Evolutionary conservation across 2,113 vertebrate genomes (phyloP).

Genomic region (Pleuronectes platessa): DNA sequence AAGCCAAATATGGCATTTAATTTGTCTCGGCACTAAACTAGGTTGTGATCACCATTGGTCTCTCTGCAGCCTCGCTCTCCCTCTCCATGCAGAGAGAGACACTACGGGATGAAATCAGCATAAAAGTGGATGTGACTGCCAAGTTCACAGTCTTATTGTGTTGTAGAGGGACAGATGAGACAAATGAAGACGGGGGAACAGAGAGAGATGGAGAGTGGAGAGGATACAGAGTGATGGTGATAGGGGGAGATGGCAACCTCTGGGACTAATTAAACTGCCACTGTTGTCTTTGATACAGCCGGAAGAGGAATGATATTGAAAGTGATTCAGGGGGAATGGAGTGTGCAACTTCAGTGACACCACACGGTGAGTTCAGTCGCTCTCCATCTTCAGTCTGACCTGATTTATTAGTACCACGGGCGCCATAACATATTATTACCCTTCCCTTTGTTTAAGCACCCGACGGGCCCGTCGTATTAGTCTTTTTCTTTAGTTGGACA

Average conservation of each 20-base stretch:
- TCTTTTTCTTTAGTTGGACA: background rate
- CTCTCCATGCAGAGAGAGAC: slow-evolving; percentile 35
- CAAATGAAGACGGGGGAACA: slow-evolving; percentile 28
- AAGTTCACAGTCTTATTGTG: slow-evolving; percentile 58
- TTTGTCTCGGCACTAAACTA: slow-evolving; percentile 53
- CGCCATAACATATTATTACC: slow-evolving; percentile 14
- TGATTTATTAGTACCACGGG: slow-evolving; percentile 5
- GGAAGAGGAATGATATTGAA: slow-evolving; percentile 47
- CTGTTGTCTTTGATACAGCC: slow-evolving; percentile 54
- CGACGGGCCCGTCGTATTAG: background rate
- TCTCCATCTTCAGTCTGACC: background rate
- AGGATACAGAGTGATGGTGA: slow-evolving; percentile 38
- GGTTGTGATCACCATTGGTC: slow-evolving; percentile 30
- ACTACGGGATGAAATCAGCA: slow-evolving; percentile 62
- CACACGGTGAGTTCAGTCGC: slow-evolving; percentile 8
- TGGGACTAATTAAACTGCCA: slow-evolving; percentile 69
- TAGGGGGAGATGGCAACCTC: slow-evolving; percentile 41
- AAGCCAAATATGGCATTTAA: slow-evolving; percentile 64
- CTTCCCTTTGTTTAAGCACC: background rate
- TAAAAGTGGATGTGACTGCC: slow-evolving; percentile 56
- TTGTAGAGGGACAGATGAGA: slow-evolving; percentile 54
- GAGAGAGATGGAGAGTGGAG: slow-evolving; percentile 31
- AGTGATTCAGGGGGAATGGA: slow-evolving; percentile 40
- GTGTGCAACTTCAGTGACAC: slow-evolving; percentile 21
- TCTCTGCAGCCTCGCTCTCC: slow-evolving; percentile 20